Conservation (phyloP, 2,113 vertebrate species). For the Pithys albifrons region DNA sequence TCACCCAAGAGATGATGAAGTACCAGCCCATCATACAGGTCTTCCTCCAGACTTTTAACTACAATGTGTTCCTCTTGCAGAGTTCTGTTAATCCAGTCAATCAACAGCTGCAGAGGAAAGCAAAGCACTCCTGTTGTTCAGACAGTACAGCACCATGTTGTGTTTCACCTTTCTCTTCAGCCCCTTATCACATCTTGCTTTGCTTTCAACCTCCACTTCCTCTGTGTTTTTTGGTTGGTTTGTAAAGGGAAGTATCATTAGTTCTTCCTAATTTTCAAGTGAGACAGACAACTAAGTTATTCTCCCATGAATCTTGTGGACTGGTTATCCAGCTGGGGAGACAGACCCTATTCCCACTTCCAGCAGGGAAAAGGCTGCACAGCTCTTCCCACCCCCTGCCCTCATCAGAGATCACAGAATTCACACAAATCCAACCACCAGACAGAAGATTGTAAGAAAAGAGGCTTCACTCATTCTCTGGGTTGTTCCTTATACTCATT, state of each 20-base stretch:
- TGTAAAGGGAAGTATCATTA: neutral
- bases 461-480: neutral
- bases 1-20: constrained; percentile 93
- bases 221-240: neutral
- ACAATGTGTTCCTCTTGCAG: constrained; percentile 88
- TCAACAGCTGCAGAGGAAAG: constrained; percentile 74
- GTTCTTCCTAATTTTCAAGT: neutral
- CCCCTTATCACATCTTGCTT: neutral
- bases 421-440: neutral
- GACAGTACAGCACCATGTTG: neutral
- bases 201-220: neutral
- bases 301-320: neutral
- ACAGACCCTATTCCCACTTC: neutral
- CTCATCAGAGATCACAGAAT: neutral
- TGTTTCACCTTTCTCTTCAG: neutral
- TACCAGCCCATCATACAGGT: constrained; percentile 90
- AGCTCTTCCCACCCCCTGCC: neutral
- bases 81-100: constrained; percentile 87
- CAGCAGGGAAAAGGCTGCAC: neutral
- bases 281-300: neutral
- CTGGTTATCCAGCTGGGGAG: neutral
- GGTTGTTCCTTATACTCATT: neutral
- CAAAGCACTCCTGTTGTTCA: neutral
- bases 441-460: neutral
- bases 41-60: constrained; percentile 88